Conservation (phyloP, 2,113 vertebrate genomes). For the Clarias gariepinus region DNA sequence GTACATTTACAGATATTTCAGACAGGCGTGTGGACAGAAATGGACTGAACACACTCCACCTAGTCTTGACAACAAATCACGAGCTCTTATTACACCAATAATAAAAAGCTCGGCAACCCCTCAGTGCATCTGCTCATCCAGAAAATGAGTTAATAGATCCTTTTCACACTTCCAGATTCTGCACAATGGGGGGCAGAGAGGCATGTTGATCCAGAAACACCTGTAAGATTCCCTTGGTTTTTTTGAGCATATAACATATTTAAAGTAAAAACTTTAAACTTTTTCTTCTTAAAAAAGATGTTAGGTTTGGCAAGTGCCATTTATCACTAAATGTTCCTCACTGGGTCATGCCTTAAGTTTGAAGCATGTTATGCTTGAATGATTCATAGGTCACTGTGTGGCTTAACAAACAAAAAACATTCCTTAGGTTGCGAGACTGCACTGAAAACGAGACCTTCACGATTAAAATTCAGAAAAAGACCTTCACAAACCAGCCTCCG, state of each 20-base stretch:
- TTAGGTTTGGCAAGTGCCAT: too few relatives aligned
- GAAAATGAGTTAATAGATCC: conserved; percentile 1
- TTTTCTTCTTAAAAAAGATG: background rate
- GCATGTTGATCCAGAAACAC: background rate
- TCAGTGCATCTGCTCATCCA: background rate
- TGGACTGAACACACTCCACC: background rate
- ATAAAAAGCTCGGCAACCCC: background rate
- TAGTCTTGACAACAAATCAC: background rate
- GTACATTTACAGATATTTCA: background rate
- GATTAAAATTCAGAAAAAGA: too few relatives aligned
- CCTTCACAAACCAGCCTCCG: too few relatives aligned
- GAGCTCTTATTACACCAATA: background rate
- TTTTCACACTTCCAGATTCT: background rate
- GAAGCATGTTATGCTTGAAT: too few relatives aligned
- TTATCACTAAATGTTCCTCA: too few relatives aligned
- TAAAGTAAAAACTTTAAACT: background rate
- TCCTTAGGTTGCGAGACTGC: too few relatives aligned
- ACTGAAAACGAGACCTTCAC: too few relatives aligned
- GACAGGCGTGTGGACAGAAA: background rate
- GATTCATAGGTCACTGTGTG: too few relatives aligned
- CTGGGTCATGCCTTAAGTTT: too few relatives aligned
- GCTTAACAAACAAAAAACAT: too few relatives aligned
- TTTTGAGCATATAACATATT: background rate
- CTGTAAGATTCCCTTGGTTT: background rate
- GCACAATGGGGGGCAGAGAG: background rate